Base-by-base conservation (phyloP, 2,113 vertebrate species). In the Cairina moschata region DNA sequence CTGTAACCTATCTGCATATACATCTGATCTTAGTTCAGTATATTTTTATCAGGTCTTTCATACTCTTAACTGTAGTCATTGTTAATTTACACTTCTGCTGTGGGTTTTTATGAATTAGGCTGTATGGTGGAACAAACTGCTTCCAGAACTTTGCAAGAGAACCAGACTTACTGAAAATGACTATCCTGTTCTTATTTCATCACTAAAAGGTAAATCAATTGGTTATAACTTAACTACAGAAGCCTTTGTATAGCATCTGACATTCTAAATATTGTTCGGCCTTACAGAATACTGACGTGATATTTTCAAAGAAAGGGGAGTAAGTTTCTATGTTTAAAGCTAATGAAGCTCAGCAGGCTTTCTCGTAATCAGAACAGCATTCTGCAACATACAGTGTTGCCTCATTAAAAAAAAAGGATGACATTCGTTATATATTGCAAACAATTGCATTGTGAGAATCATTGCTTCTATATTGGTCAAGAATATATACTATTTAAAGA, bases 121-220 rank as follows among this genome's bases (percentile, higher is more conserved):
- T 62, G 91, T 99, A 9, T 99, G 99, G 99, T 99, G 99, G 99
- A 98, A 98, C 96, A 99, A 99, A 88, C 96, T 99, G 62, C 98
- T 99, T 66, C 99, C 99, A 83, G 99, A 99, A 91, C 98, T 99
- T 59, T 99, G 99, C 92, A 86, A 97, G 55, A 98, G 98, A 96
- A 96, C 97, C 25, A 98, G 97, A 93, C 91, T 80, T 14, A 82
- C 90, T 12, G 95, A 97, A 79, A 97, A 97, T n/a, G 95, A 98
- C n/a, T 97, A 97, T 78, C 95, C 97, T 60, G 96, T 98, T 79
- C 97, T 99, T 34, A 71, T 99, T 93, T 97, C 98, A 29, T 98
- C 98, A 13, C 97, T 99, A 58, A 98, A 98, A 99, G 99, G 99
- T 99, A 98, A 87, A 67, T 66, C 44, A 59, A 0, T 28, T 29